phyloP scores from a whole-genome alignment of 2,888 invertebrate species.

The Coenonympha glycerion region DNA sequence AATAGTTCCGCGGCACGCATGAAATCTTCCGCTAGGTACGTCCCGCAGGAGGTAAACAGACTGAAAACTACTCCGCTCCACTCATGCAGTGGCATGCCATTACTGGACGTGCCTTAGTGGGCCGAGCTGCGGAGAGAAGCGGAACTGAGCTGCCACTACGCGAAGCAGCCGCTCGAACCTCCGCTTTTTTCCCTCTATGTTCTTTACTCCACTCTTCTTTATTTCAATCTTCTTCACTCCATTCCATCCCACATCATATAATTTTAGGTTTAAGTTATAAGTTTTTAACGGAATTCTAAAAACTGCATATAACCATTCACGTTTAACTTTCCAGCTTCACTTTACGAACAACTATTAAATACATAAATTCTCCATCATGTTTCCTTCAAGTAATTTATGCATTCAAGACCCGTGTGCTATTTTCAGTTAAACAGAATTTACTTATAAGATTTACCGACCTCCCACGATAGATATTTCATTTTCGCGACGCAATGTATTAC shows the following conservation, averaged over 20 bases:
- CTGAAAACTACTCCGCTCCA: background rate
- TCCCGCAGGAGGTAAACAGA: too few species aligned
- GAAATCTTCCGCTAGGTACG: too few species aligned
- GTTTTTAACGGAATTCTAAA: too few species aligned
- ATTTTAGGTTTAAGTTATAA: too few species aligned
- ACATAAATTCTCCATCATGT: background rate
- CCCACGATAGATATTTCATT: background rate
- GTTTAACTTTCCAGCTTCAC: too few species aligned
- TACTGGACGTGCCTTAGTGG: conserved; percentile 61
- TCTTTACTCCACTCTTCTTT: background rate
- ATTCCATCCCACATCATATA: background rate
- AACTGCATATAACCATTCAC: too few species aligned
- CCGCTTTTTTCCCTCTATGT: conserved; percentile 58
- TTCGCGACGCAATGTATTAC: background rate
- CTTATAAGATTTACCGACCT: too few species aligned
- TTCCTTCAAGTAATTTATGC: background rate
- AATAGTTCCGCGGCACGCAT: conserved; percentile 81
- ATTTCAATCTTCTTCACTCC: background rate
- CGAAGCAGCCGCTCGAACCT: conserved; percentile 60
- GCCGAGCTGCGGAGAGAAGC: conserved; percentile 58
- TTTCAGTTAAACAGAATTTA: too few species aligned
- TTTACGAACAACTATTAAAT: too few species aligned
- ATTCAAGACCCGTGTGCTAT: background rate
- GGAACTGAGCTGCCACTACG: conserved; percentile 55
- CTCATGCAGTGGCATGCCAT: too few species aligned